A percentile compares a stretch with the other conserved stretches of the same genome.
phyloP scores from a whole-genome alignment of 2,888 invertebrate genomes.

The Sinhomidia bicolor region DNA sequence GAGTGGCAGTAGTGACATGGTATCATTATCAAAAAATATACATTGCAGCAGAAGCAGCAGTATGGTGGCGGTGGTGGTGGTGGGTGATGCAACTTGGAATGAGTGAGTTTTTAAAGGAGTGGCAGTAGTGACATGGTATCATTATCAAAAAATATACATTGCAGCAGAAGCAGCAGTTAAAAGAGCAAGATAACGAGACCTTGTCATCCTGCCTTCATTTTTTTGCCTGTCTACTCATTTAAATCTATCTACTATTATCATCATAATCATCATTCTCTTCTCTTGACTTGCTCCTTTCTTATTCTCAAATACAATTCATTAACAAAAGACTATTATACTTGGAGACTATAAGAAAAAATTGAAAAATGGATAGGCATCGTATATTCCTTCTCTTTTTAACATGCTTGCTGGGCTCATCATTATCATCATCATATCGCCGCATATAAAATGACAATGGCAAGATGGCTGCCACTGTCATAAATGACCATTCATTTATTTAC shows the following conservation, averaged over 20 bases:
- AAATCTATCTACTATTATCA: slow-evolving; percentile 16
- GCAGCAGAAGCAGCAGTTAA: neutral
- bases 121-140: neutral
- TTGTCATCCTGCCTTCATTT: slow-evolving; percentile 19
- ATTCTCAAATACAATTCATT: slow-evolving; percentile 26
- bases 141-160: neutral
- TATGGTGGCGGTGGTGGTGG: neutral
- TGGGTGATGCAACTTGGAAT: slow-evolving; percentile 38
- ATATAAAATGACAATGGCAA: slow-evolving; percentile 63
- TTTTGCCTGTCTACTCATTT: neutral
- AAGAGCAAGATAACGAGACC: slow-evolving; percentile 21
- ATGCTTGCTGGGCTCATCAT: no score
- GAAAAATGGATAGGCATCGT: neutral
- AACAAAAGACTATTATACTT: slow-evolving; percentile 35
- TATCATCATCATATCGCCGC: no score
- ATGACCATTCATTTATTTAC: slow-evolving; percentile 35
- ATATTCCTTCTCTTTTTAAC: neutral
- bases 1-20: neutral
- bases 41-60: neutral
- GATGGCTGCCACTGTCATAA: slow-evolving; percentile 37
- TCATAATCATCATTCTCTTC: neutral
- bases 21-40: neutral
- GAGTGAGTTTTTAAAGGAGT: slow-evolving; percentile 42
- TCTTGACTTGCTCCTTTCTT: slow-evolving; percentile 6
- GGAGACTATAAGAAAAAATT: slow-evolving; percentile 3